Evolutionary conservation across 35 echinoderm and acorn worm genomes (phyloP).

Genomic region (Hemicentrotus pulcherrimus): DNA sequence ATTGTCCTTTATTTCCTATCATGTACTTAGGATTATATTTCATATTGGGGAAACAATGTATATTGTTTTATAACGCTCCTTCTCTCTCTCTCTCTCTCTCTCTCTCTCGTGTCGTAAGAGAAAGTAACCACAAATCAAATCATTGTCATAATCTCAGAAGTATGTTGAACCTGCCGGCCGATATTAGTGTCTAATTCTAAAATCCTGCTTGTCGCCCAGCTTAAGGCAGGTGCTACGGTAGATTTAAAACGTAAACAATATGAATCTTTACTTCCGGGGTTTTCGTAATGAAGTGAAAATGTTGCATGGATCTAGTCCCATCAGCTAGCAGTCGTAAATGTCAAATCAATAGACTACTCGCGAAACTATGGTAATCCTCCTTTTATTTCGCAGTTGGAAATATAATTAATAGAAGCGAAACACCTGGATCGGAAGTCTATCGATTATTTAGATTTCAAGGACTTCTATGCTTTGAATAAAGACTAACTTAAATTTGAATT

Average conservation of each 20-base stretch:
- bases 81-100: not conserved
- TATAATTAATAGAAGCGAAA: slow-evolving; percentile 23
- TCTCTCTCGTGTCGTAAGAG: not conserved
- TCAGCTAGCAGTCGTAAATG: slow-evolving; percentile 11
- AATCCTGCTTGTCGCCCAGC: not conserved
- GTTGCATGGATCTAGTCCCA: not conserved
- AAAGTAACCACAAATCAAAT: not conserved
- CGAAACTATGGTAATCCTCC: not conserved
- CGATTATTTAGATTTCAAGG: slow-evolving; percentile 25
- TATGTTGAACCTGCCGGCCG: not conserved
- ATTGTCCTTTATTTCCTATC: too few relatives aligned
- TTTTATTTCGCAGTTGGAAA: not conserved
- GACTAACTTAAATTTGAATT: not conserved
- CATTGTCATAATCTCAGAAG: not conserved
- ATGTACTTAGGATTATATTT: too few relatives aligned
- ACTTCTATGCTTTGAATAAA: not conserved
- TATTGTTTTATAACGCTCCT: not conserved
- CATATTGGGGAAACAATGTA: not conserved
- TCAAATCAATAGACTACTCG: slow-evolving; percentile 21
- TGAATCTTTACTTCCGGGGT: slow-evolving; percentile 37
- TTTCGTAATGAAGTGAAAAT: not conserved
- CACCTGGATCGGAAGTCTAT: slow-evolving; percentile 26
- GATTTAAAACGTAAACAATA: slow-evolving; percentile 20
- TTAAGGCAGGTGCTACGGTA: slow-evolving; percentile 30
- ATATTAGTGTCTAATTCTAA: not conserved